These are phyloP conservation scores for Mystacornis crossleyi DNA, from an alignment of 2,113 vertebrate species.

Conservation along the genomic window DNA sequence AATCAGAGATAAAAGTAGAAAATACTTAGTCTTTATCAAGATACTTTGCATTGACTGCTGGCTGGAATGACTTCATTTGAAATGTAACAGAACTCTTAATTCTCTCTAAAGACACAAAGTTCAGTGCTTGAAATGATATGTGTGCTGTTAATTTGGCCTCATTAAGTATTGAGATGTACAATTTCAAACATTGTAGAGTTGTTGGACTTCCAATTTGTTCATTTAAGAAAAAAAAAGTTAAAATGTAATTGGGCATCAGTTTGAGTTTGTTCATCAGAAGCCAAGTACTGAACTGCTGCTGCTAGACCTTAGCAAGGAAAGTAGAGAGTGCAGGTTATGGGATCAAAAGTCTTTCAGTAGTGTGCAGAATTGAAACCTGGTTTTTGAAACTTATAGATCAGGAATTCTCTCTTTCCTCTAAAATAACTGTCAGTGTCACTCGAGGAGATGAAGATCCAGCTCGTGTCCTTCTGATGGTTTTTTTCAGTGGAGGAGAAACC, in stretches of 20 bases:
- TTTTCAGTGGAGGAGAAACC: neutral
- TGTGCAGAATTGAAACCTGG: neutral
- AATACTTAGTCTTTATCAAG: neutral
- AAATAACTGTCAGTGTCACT: neutral
- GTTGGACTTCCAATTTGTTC: neutral
- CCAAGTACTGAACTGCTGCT: constrained; percentile 23
- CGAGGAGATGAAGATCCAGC: neutral
- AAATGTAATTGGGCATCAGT: neutral
- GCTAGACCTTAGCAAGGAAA: neutral
- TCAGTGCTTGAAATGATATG: constrained; percentile 29
- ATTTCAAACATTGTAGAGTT: neutral
- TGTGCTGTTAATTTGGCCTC: constrained; percentile 51
- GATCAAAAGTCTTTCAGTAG: neutral
- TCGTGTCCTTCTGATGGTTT: neutral
- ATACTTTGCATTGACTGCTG: neutral
- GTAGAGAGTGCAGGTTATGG: neutral
- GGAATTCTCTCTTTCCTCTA: neutral
- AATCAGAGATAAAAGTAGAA: neutral
- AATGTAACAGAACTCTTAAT: constrained; percentile 6
- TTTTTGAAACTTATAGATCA: neutral
- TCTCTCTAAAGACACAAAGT: constrained; percentile 49
- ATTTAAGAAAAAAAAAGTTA: neutral
- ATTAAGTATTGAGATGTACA: constrained; percentile 23
- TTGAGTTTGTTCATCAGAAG: constrained; percentile 31
- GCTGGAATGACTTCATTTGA: constrained; percentile 36